These are phyloP conservation scores for Calliphora vomitoria DNA, from an alignment of 2,888 invertebrate species.

Conservation along the genomic window DNA sequence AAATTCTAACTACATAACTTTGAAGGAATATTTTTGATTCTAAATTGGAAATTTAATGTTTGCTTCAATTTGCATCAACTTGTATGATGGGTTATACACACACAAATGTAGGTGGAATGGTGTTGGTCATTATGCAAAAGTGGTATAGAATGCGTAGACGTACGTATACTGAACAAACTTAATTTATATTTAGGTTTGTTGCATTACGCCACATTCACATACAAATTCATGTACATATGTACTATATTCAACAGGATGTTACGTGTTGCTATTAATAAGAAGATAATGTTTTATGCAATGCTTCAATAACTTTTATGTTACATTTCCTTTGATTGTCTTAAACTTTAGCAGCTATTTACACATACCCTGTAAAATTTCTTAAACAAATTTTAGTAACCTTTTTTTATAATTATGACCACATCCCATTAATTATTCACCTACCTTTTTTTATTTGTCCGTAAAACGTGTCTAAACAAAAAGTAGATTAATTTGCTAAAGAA, in stretches of 20 bases:
- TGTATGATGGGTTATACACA: neutral
- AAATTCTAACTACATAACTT: too few species aligned
- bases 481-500: neutral
- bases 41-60: too few species aligned
- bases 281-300: slow-evolving; percentile 25
- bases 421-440: neutral
- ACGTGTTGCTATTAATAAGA: slow-evolving; percentile 2
- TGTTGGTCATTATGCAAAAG: slow-evolving; percentile 7
- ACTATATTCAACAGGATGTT: slow-evolving; percentile 15
- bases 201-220: neutral
- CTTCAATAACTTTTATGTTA: slow-evolving; percentile 3
- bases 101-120: neutral
- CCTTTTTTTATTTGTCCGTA: neutral
- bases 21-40: too few species aligned
- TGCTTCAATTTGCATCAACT: neutral
- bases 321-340: slow-evolving; percentile 18
- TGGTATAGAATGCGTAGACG: neutral
- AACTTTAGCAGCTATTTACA: neutral
- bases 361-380: neutral
- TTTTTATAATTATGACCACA: neutral
- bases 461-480: neutral
- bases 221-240: too few species aligned
- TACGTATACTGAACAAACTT: neutral
- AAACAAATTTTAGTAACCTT: neutral
- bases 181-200: slow-evolving; percentile 13